A percentile compares a stretch with the other conserved stretches of the same genome.
phyloP scores from a whole-genome alignment of 2,113 vertebrate species.

The Serilophus lunatus region DNA sequence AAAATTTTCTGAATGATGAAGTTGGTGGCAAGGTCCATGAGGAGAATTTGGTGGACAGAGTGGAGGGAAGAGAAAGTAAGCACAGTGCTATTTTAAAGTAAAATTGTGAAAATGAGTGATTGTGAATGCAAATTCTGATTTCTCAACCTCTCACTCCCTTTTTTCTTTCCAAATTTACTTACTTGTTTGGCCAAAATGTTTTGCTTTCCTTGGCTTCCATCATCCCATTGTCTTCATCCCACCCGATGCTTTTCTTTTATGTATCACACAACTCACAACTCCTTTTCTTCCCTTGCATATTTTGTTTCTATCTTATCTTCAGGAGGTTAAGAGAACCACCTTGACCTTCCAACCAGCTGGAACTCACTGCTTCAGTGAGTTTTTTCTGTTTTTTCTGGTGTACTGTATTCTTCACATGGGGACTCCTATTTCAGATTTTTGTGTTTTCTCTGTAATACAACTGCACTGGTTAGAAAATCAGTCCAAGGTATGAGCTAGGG shows the following conservation, averaged over 20 bases:
- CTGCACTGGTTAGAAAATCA: neutral
- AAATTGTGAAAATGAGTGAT: neutral
- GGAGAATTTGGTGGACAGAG: neutral
- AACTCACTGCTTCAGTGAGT: neutral
- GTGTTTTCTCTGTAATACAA: neutral
- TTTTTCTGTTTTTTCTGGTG: neutral
- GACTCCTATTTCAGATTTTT: neutral
- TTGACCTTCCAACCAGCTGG: neutral
- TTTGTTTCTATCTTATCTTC: neutral
- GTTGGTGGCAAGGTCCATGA: neutral
- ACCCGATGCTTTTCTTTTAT: neutral
- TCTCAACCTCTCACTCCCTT: rapidly evolving
- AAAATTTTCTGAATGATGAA: neutral
- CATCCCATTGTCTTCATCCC: neutral
- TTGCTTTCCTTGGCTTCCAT: neutral
- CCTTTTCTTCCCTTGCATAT: neutral
- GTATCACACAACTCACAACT: neutral
- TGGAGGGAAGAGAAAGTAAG: neutral
- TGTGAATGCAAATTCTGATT: neutral
- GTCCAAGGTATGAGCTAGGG: neutral
- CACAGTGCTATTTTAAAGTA: neutral
- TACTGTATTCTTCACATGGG: rapidly evolving
- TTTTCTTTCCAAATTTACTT: neutral
- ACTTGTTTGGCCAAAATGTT: neutral
- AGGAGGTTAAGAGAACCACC: neutral